These are phyloP conservation scores for Elmis aenea DNA, from an alignment of 2,888 invertebrate genomes.

Conservation along the genomic window DNA sequence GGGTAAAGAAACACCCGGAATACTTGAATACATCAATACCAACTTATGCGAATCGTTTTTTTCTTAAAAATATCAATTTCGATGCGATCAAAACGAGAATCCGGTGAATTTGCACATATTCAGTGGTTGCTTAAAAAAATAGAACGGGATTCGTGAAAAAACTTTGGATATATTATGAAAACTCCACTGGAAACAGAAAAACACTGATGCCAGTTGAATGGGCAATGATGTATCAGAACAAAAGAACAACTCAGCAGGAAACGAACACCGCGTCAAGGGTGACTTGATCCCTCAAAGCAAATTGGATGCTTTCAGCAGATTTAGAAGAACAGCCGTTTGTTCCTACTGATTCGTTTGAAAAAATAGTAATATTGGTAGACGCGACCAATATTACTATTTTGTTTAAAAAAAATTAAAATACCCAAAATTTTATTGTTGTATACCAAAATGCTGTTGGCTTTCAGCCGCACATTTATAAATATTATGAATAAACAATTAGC, in stretches of 20 bases:
- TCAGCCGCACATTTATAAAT: too few species aligned
- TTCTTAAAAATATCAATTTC: too few species aligned
- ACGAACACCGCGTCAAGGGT: conserved; percentile 13
- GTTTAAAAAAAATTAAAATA: neutral
- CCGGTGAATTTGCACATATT: too few species aligned
- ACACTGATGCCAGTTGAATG: conserved; percentile 12
- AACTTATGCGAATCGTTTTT: too few species aligned
- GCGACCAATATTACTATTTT: neutral
- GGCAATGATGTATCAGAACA: conserved; percentile 10
- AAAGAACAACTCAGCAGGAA: conserved; percentile 13
- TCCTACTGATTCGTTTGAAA: conserved; percentile 1
- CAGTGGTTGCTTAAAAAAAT: too few species aligned
- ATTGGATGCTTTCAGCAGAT: conserved; percentile 13
- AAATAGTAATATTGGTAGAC: neutral
- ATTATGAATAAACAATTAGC: too few species aligned
- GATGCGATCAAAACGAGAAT: too few species aligned
- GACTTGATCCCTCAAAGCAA: conserved; percentile 10
- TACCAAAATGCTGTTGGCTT: too few species aligned
- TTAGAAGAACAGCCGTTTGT: conserved; percentile 5
- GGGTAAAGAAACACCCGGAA: conserved; percentile 22
- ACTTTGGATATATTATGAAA: too few species aligned
- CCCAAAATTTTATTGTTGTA: conserved; percentile 8
- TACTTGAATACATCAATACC: conserved; percentile 17
- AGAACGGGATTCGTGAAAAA: too few species aligned
- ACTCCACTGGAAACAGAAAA: conserved; percentile 8